phyloP scores from a whole-genome alignment of 1,140 invertebrate genomes.

The Eubasilissa regina region DNA sequence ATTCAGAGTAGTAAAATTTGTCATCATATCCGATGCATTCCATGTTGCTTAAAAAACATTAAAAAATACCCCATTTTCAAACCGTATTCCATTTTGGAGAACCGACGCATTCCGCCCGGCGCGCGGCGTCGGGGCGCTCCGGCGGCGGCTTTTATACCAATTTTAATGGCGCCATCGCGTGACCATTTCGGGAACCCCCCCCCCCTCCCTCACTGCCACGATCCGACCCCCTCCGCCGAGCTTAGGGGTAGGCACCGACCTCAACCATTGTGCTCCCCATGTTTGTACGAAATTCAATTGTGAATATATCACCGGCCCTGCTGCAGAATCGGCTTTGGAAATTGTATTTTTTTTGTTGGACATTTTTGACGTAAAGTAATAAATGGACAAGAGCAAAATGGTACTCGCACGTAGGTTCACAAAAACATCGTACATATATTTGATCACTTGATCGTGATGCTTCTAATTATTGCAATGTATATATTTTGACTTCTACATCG shows the following conservation, averaged over 20 bases:
- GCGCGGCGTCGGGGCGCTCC: conserved; percentile 39
- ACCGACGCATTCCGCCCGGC: conserved; percentile 27
- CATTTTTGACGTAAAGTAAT: background rate
- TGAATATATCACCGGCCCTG: conserved; percentile 52
- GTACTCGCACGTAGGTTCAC: no score
- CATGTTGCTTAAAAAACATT: conserved; percentile 18
- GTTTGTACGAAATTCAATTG: conserved; percentile 56
- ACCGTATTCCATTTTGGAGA: conserved; percentile 26
- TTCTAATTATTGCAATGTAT: no score
- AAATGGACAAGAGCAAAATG: no score
- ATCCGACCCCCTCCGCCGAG: conserved; percentile 2
- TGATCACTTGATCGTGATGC: no score
- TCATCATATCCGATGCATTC: conserved; percentile 26
- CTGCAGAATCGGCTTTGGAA: conserved; percentile 29
- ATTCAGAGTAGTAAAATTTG: background rate
- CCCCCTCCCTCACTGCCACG: background rate
- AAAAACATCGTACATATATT: no score
- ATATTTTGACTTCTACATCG: no score
- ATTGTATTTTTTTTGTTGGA: conserved; percentile 13
- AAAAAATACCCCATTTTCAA: conserved; percentile 28
- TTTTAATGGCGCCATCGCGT: conserved; percentile 60
- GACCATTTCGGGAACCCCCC: conserved; percentile 44
- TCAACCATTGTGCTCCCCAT: conserved; percentile 39
- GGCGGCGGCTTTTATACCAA: conserved; percentile 54
- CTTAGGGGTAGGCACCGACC: conserved; percentile 4